Conservation (phyloP, 2,888 invertebrate genomes). For the Pandemis cinnamomeana region DNA sequence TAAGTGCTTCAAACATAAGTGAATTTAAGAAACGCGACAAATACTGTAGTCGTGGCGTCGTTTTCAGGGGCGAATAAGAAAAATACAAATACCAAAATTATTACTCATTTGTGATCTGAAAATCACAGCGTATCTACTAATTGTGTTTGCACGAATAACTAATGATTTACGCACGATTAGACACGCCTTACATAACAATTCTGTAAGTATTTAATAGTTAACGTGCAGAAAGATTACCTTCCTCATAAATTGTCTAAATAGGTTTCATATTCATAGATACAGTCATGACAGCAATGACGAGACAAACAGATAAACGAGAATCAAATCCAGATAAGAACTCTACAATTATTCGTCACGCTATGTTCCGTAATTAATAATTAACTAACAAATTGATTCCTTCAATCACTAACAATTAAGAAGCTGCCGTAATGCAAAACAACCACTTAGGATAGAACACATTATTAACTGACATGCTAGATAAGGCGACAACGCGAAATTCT, state of each 20-base stretch:
- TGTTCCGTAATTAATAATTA: slow-evolving; percentile 34
- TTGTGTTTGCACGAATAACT: no score
- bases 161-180: no score
- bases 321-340: slow-evolving; percentile 7
- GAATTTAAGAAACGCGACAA: no score
- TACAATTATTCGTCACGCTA: slow-evolving; percentile 29
- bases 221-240: background rate
- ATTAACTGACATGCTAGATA: background rate
- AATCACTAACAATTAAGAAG: slow-evolving; percentile 28
- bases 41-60: no score
- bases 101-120: background rate
- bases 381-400: slow-evolving; percentile 35
- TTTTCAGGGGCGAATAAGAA: no score
- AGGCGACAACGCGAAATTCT: no score
- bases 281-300: background rate
- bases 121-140: no score
- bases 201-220: no score
- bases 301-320: slow-evolving; percentile 10
- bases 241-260: background rate
- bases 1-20: no score
- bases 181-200: no score
- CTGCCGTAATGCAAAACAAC: slow-evolving; percentile 18
- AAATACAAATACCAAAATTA: no score
- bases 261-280: background rate
- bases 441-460: slow-evolving; percentile 13